phyloP scores from a whole-genome alignment of 2,888 invertebrate genomes.

The Ischnura elegans region DNA sequence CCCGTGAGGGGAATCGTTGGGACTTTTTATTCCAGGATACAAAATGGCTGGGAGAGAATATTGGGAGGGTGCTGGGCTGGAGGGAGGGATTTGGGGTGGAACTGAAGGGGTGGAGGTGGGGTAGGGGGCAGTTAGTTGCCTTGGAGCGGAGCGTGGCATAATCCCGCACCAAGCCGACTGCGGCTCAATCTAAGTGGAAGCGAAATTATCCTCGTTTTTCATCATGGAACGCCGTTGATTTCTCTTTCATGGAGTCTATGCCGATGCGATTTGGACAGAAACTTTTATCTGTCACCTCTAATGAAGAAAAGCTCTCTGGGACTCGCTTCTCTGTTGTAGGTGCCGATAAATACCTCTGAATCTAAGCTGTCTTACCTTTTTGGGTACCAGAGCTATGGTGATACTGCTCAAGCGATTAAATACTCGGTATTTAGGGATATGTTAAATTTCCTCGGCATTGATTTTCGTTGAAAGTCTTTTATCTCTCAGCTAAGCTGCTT shows the following conservation, averaged over 20 bases:
- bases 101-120: not conserved
- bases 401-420: too few species aligned
- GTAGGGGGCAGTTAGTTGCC: not conserved
- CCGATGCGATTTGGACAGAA: not conserved
- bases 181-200: not conserved
- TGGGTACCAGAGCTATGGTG: too few species aligned
- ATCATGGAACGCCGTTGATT: not conserved
- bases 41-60: not conserved
- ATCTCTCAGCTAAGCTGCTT: too few species aligned
- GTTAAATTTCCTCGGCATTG: too few species aligned
- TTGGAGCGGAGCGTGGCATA: not conserved
- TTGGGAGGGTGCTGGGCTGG: not conserved
- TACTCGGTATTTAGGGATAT: too few species aligned
- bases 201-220: slow-evolving; percentile 1
- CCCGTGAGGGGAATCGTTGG: not conserved
- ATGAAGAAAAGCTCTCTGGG: not conserved
- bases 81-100: not conserved
- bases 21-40: not conserved
- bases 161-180: not conserved
- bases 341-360: too few species aligned
- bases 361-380: too few species aligned
- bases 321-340: too few species aligned
- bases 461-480: too few species aligned
- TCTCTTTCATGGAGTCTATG: not conserved
- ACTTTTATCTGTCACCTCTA: not conserved